Evolutionary conservation across 2,888 invertebrate genomes (phyloP).

Genomic region (Drosophila longiperda): DNA sequence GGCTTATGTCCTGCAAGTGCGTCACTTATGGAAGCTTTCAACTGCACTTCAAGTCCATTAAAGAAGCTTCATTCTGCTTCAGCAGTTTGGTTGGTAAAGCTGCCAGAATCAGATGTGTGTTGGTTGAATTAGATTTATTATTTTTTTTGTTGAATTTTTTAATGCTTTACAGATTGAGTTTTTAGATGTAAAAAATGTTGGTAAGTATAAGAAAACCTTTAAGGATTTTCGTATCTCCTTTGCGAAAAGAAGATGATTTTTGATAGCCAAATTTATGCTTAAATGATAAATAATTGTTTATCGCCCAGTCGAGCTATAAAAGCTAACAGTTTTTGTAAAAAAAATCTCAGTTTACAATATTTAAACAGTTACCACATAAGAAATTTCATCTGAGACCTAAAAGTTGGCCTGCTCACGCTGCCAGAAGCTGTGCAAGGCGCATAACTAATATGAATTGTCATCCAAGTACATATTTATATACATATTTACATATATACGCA

Average conservation of each 20-base stretch:
- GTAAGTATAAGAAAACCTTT: background rate
- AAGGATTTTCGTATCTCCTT: background rate
- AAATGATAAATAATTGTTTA: background rate
- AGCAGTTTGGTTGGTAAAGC: background rate
- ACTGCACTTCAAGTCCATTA: constrained; percentile 30
- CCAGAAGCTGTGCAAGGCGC: background rate
- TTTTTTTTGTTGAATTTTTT: background rate
- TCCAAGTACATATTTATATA: background rate
- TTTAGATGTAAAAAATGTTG: background rate
- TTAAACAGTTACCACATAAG: background rate
- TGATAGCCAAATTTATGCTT: background rate
- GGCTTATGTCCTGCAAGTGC: constrained; percentile 58
- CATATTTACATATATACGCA: background rate
- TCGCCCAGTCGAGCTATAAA: background rate
- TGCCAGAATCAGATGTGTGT: background rate
- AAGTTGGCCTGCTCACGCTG: background rate
- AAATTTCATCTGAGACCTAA: background rate
- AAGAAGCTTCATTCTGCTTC: constrained; percentile 1
- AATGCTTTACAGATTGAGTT: background rate
- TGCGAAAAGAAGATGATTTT: background rate
- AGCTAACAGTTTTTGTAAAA: background rate
- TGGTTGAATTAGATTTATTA: background rate
- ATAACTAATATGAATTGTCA: background rate
- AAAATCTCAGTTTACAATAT: background rate
- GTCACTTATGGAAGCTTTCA: constrained; percentile 51